Percentiles rank a stretch among this genome's conserved stretches.
Evolutionary conservation across 2,888 invertebrate species (phyloP).

Genomic region (Coelogynopora nodosa): DNA sequence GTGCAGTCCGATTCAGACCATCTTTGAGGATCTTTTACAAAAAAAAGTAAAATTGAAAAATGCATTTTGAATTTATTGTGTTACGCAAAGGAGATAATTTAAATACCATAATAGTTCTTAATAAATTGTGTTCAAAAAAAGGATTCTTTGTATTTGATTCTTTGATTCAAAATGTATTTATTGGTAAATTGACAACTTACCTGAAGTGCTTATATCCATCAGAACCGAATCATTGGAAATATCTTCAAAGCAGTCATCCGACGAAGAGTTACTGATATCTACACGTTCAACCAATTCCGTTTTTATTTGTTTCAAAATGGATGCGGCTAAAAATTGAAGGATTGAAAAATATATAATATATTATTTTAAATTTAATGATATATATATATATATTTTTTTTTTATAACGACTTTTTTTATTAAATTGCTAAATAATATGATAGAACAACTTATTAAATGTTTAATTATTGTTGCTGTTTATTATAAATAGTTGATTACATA

Average conservation of each 20-base stretch:
- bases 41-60: background rate
- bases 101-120: background rate
- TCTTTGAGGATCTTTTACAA: background rate
- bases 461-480: no score
- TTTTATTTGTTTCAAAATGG: background rate
- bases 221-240: background rate
- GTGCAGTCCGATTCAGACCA: background rate
- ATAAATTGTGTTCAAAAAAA: no score
- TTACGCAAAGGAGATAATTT: no score
- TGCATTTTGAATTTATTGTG: no score
- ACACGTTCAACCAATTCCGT: background rate
- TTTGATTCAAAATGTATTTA: background rate
- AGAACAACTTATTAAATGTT: no score
- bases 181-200: background rate
- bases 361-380: background rate
- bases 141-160: no score
- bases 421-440: no score
- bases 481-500: no score
- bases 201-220: background rate
- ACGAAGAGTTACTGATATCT: background rate
- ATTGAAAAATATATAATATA: background rate
- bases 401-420: no score
- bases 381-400: background rate
- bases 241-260: background rate
- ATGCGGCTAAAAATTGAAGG: background rate